phyloP scores from a whole-genome alignment of 2,888 invertebrate genomes.

The Drosophila ezoana region DNA sequence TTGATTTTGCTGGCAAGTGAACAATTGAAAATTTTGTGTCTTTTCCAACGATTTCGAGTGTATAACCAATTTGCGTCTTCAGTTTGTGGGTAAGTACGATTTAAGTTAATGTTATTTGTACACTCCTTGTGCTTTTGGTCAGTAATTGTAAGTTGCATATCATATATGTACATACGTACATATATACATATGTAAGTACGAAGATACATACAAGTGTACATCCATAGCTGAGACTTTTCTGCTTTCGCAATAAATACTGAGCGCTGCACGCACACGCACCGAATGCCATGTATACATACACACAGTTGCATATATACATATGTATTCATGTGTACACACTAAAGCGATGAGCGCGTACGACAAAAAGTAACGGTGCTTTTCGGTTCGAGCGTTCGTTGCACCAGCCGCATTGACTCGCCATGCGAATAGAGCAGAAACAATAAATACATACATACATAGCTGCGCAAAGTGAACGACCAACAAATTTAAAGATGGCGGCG shows the following conservation, averaged over 20 bases:
- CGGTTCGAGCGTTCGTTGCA: constrained; percentile 52
- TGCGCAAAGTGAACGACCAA: constrained; percentile 54
- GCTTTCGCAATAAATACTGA: background rate
- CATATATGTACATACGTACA: background rate
- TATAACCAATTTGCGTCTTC: constrained; percentile 1
- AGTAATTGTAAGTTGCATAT: background rate
- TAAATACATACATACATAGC: constrained; percentile 28
- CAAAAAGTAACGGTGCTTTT: constrained; percentile 47
- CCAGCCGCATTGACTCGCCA: constrained; percentile 16
- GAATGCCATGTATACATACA: background rate
- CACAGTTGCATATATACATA: background rate
- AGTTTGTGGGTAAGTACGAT: constrained; percentile 13
- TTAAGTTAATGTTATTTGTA: background rate
- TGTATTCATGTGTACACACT: background rate
- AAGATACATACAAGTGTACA: constrained; percentile 4
- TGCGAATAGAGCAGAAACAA: constrained; percentile 14
- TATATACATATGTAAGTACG: constrained; percentile 2
- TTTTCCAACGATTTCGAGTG: constrained; percentile 16
- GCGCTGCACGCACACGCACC: background rate
- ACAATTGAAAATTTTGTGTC: constrained; percentile 20
- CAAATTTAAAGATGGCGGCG: constrained; percentile 47
- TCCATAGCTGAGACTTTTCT: background rate
- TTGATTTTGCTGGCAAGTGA: constrained; percentile 17
- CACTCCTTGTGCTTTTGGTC: background rate
- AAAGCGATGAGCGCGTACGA: constrained; percentile 2